Evolutionary conservation across 1,140 invertebrate genomes (phyloP).

Genomic region (Bemisia tabaci): DNA sequence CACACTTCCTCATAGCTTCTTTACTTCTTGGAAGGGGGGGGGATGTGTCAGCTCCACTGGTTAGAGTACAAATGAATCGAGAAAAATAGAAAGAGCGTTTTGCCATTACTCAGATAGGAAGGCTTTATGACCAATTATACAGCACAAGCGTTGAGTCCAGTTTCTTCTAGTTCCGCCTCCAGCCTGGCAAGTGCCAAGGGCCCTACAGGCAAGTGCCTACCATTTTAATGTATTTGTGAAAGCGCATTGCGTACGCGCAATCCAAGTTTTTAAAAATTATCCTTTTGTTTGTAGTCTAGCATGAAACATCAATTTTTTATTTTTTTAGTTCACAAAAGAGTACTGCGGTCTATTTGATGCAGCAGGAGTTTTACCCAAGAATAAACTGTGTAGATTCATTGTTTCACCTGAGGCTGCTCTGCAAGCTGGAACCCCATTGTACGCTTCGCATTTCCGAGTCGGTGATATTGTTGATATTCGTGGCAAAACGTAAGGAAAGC

Average conservation of each 20-base stretch:
- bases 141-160: too few relatives aligned
- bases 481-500: conserved; percentile 83
- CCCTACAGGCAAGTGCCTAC: too few relatives aligned
- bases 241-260: not conserved
- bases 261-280: not conserved
- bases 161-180: too few relatives aligned
- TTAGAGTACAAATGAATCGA: too few relatives aligned
- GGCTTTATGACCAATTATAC: too few relatives aligned
- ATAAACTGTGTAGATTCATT: conserved; percentile 65
- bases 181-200: too few relatives aligned
- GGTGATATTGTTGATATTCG: conserved; percentile 83
- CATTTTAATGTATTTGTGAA: too few relatives aligned
- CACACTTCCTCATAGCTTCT: too few relatives aligned
- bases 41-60: too few relatives aligned
- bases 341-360: conserved; percentile 78
- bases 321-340: conserved; percentile 60
- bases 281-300: not conserved
- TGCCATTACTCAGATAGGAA: too few relatives aligned
- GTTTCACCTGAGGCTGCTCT: conserved; percentile 77
- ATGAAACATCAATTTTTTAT: conserved; percentile 9
- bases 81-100: too few relatives aligned
- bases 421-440: conserved; percentile 76
- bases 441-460: conserved; percentile 74
- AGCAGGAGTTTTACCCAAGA: conserved; percentile 81
- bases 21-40: too few relatives aligned